These are phyloP conservation scores for Chamaea fasciata DNA, from an alignment of 2,113 vertebrate genomes.

Conservation along the genomic window DNA sequence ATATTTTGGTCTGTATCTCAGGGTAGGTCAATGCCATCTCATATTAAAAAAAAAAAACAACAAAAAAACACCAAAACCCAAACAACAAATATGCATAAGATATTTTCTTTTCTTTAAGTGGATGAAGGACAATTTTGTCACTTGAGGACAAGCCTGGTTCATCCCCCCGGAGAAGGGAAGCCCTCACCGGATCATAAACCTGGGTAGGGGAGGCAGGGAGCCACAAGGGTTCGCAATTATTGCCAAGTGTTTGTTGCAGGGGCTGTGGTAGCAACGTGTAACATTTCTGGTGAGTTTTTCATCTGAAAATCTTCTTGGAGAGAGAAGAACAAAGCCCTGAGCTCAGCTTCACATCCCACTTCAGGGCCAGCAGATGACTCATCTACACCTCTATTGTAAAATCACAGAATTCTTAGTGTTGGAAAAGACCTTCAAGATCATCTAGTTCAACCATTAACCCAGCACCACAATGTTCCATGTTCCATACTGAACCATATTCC, in stretches of 20 bases:
- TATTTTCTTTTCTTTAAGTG: neutral
- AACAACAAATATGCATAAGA: neutral
- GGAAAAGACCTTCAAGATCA: neutral
- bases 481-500: neutral
- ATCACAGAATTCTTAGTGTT: neutral
- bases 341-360: neutral
- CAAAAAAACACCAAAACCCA: neutral
- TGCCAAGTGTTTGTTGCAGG: neutral
- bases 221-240: neutral
- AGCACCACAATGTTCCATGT: neutral
- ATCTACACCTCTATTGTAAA: neutral
- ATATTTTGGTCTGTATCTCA: neutral
- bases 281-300: fast-evolving
- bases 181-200: neutral
- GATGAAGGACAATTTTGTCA: neutral
- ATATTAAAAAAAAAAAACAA: too few relatives aligned
- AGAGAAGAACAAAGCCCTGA: neutral
- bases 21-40: neutral
- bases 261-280: neutral
- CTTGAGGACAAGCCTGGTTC: neutral
- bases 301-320: neutral
- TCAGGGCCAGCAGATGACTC: fast-evolving
- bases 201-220: neutral
- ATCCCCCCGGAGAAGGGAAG: neutral
- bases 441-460: fast-evolving